Evolutionary conservation across 37 sponge, comb jelly and placozoan species (phyloP).

Genomic region (Theonella swinhoei): DNA sequence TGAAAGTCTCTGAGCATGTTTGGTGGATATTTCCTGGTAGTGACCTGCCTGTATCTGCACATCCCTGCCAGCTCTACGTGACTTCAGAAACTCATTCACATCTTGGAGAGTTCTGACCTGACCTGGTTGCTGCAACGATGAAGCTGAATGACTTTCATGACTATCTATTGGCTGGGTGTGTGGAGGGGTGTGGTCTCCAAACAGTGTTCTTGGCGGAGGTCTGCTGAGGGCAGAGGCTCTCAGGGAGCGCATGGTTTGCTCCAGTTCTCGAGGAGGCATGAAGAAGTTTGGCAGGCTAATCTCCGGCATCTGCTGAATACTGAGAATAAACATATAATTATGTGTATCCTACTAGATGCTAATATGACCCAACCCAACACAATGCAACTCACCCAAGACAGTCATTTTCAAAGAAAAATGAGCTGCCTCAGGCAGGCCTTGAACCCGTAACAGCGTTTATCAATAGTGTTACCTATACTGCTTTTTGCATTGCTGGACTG

Average conservation of each 20-base stretch:
- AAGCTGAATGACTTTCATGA: not conserved
- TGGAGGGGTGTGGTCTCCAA: not conserved
- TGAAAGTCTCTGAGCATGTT: conserved; percentile 57
- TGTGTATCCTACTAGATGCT: not conserved
- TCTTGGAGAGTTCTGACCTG: conserved; percentile 9
- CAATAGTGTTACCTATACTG: too few species aligned
- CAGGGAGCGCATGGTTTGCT: conserved; percentile 65
- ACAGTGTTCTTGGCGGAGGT: conserved; percentile 40
- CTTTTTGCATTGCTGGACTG: too few species aligned
- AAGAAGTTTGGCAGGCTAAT: conserved; percentile 72
- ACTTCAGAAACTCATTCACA: conserved; percentile 17
- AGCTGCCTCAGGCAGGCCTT: too few species aligned
- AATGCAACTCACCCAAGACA: too few species aligned
- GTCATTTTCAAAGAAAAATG: too few species aligned
- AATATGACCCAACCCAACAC: too few species aligned
- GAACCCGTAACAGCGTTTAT: too few species aligned
- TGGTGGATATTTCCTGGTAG: not conserved
- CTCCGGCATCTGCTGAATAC: not conserved
- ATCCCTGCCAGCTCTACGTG: not conserved
- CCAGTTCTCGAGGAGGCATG: conserved; percentile 64
- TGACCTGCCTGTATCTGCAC: not conserved
- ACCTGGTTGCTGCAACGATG: not conserved
- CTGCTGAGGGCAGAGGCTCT: conserved; percentile 47
- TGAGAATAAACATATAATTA: not conserved
- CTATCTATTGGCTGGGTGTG: not conserved